phyloP scores from a whole-genome alignment of 2,888 invertebrate genomes.

The Xylota segnis region DNA sequence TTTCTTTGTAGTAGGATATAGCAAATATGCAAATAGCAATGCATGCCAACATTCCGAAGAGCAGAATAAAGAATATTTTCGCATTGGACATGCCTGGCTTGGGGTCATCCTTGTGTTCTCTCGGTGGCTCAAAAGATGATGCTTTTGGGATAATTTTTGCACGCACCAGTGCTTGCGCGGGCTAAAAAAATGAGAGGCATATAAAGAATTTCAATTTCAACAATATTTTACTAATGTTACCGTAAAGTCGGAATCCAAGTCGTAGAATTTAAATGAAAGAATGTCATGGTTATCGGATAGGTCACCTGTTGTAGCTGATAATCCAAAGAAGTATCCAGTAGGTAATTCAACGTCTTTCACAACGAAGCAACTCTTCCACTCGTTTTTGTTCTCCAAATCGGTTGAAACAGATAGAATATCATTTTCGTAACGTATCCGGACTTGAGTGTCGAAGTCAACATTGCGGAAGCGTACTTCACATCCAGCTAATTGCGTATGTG shows the following conservation, averaged over 20 bases:
- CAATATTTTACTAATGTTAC: conserved; percentile 71
- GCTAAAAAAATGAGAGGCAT: conserved; percentile 76
- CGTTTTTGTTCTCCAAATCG: conserved; percentile 95
- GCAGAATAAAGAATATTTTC: conserved; percentile 94
- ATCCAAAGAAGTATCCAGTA: conserved; percentile 97
- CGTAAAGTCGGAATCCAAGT: conserved; percentile 91
- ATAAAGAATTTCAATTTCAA: background rate
- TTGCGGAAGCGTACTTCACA: conserved; percentile 98
- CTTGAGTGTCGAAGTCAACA: conserved; percentile 93
- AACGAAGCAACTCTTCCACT: conserved; percentile 97
- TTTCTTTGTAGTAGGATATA: conserved; percentile 97
- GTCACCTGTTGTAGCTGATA: conserved; percentile 98
- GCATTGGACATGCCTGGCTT: conserved; percentile 95
- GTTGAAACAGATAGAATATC: conserved; percentile 95
- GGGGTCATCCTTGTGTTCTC: conserved; percentile 95
- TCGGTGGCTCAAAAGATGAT: conserved; percentile 94
- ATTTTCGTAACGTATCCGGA: conserved; percentile 96
- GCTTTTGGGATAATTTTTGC: conserved; percentile 95
- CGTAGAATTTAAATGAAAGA: conserved; percentile 95
- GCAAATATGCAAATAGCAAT: conserved; percentile 94
- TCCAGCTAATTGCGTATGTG: conserved; percentile 98
- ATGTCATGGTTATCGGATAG: conserved; percentile 98
- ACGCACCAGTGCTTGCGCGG: conserved; percentile 86
- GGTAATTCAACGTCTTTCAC: conserved; percentile 96
- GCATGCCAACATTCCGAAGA: conserved; percentile 92